Conservation (phyloP, 1,140 invertebrate species). For the Camponotus pennsylvanicus region DNA sequence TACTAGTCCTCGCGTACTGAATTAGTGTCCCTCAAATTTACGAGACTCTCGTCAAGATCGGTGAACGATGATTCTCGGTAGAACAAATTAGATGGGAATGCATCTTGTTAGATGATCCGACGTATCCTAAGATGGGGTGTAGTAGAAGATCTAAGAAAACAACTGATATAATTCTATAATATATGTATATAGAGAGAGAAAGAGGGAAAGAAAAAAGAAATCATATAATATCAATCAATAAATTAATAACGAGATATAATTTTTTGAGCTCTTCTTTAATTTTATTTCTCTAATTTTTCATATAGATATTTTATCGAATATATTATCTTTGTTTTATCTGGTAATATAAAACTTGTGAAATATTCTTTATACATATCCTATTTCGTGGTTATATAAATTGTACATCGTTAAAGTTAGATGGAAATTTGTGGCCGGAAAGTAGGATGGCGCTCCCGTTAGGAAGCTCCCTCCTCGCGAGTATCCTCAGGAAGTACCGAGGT, state of each 20-base stretch:
- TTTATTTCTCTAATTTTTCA: background rate
- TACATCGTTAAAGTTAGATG: constrained; percentile 49
- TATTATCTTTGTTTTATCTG: background rate
- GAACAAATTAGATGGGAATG: background rate
- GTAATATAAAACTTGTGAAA: constrained; percentile 8
- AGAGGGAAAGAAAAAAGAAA: background rate
- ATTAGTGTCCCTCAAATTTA: constrained; percentile 22
- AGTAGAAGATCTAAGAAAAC: background rate
- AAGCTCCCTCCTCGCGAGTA: constrained; percentile 77
- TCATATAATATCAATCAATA: too few relatives aligned
- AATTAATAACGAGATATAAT: background rate
- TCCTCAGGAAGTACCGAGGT: constrained; percentile 80
- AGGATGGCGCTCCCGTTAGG: constrained; percentile 77
- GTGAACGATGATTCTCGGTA: background rate
- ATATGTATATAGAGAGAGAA: background rate
- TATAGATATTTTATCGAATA: background rate
- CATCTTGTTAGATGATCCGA: background rate
- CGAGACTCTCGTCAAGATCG: background rate
- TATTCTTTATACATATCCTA: background rate
- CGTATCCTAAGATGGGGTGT: too few relatives aligned
- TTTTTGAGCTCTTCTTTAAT: background rate
- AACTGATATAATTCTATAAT: background rate
- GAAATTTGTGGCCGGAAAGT: constrained; percentile 57
- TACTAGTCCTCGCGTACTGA: background rate
- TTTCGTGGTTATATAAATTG: constrained; percentile 45